Base-by-base conservation (phyloP, 2,113 vertebrate species). In the Choloepus hoffmanni region DNA sequence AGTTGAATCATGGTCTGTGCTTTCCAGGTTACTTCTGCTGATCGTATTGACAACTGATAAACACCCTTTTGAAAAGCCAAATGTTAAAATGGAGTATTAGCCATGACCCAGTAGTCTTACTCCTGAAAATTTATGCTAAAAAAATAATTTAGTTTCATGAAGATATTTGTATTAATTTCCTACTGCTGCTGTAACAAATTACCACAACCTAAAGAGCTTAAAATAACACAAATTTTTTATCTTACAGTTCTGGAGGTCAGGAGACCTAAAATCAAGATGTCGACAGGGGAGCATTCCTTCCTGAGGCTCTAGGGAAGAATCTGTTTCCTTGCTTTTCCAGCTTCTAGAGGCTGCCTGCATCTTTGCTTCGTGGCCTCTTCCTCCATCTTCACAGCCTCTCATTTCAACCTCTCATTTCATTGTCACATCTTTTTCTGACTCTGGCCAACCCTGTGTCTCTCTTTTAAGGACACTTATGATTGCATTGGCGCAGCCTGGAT, bases 91-190 rank as follows among this genome's bases (percentile, higher is more conserved):
- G 63, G 77, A 81, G n/a, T 81, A 43, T 50, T 36, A 68, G 30
- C 78, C 43, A 65, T 67, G 60, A 95, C 43, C 74, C 36, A 68
- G 48, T 70, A 93, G 79, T 30, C 19, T 67, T 67, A 81, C 65
- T 81, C 60, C 62, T 82, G 60, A 74, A 45, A 86, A 83, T 87
- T 45, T 48, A 36, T 76, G 68, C 81, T 93, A 86, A 95, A 93
- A 93, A 90, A 95, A 90, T 77, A 95, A 90, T 72, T 90, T 76
- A 83, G 21, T n/a, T 45, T 65, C 90, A 83, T 23, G 21, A 81
- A 72, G 43, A 50, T 67, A 87, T 36, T 58, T 86, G 36, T 60
- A 72, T 84, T 83, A 83, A 43, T 92, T 89, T 84, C 53, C 70
- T 78, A 48, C 60, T 72, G 62, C 60, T 92, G 40, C 68, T 87